These are phyloP conservation scores for Nyctalus aviator DNA, from an alignment of 2,797 vertebrate genomes.

Conservation along the genomic window DNA sequence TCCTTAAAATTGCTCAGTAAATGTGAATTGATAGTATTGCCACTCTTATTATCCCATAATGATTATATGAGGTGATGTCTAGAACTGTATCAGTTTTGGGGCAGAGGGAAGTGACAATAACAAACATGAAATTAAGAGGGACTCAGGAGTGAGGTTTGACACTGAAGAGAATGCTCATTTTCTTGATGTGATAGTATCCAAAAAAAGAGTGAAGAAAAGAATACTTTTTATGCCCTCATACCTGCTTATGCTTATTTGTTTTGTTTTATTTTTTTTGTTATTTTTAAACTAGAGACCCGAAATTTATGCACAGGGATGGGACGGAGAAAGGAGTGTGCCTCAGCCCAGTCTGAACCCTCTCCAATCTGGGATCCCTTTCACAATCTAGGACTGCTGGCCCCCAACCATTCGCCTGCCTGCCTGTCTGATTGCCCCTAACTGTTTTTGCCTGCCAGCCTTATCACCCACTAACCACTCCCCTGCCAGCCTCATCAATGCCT, in stretches of 20 bases:
- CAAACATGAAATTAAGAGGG: not conserved
- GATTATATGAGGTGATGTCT: not conserved
- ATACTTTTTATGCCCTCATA: not conserved
- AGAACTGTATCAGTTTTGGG: not conserved
- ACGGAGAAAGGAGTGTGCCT: no score
- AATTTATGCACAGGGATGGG: no score
- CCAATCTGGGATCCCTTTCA: no score
- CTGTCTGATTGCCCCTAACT: no score
- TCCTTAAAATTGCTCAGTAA: not conserved
- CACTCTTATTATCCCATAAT: not conserved
- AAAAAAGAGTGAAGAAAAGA: not conserved
- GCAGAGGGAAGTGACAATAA: not conserved
- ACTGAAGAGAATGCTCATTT: not conserved
- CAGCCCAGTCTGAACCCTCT: no score
- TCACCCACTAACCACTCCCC: no score
- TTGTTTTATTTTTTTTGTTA: no score
- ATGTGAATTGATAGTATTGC: not conserved
- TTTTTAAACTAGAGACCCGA: no score
- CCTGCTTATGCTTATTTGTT: not conserved
- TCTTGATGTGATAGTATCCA: not conserved
- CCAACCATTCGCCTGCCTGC: no score
- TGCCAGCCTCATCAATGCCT: no score
- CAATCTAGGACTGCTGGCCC: no score
- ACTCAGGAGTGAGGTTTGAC: fast-evolving
- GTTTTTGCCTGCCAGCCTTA: no score